Percentiles rank a stretch among this genome's conserved stretches.
Conservation (phyloP, 2,113 vertebrate genomes). For the Nematolebias whitei region DNA sequence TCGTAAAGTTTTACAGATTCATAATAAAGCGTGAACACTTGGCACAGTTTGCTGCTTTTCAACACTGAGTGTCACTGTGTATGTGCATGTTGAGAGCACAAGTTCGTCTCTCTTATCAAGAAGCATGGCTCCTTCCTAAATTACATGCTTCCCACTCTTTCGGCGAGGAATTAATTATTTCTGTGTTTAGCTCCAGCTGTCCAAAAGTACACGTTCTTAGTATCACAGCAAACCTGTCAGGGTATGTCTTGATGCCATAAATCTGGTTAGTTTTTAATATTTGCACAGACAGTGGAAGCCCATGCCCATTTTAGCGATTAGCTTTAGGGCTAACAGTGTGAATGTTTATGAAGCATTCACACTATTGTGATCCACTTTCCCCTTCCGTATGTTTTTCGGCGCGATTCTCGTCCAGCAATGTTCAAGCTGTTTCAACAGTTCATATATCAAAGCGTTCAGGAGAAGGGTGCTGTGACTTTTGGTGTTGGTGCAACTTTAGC, state of each 20-base stretch:
- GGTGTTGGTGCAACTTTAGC: too few relatives aligned
- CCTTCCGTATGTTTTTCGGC: too few relatives aligned
- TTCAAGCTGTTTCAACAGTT: too few relatives aligned
- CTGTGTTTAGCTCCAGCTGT: background rate
- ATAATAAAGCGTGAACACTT: background rate
- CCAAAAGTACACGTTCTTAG: background rate
- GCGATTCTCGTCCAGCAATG: too few relatives aligned
- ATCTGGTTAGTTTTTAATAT: background rate
- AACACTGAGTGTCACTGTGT: background rate
- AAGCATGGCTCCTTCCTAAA: conserved; percentile 16
- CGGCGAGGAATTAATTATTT: conserved; percentile 4
- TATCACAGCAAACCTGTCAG: background rate
- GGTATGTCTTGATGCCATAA: background rate
- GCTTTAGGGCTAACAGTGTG: too few relatives aligned
- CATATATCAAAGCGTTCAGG: too few relatives aligned
- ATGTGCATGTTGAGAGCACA: background rate
- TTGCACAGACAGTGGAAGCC: background rate
- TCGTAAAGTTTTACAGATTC: background rate
- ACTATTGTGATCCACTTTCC: too few relatives aligned
- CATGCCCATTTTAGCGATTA: too few relatives aligned
- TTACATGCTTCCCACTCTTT: conserved; percentile 22
- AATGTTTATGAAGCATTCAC: too few relatives aligned
- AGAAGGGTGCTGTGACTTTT: too few relatives aligned
- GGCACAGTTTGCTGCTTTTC: conserved; percentile 2
- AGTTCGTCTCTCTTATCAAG: background rate